Evolutionary conservation across 2,113 vertebrate species (phyloP).

Genomic region (Ophiodon elongatus): DNA sequence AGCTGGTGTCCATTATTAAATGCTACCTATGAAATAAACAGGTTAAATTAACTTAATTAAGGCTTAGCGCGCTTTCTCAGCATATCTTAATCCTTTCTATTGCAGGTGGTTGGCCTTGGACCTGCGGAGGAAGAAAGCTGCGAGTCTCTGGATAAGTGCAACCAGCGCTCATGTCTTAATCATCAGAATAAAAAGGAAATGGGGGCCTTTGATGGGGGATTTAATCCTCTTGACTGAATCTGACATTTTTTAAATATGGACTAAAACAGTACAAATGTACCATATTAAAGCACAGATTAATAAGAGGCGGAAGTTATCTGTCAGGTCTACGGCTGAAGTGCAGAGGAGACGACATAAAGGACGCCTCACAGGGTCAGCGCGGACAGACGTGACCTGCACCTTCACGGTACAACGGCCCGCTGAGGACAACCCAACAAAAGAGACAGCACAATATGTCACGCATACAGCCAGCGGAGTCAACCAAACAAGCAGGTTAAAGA

Average conservation of each 20-base stretch:
- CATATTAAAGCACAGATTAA: slow-evolving; percentile 86
- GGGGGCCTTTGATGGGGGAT: slow-evolving; percentile 47
- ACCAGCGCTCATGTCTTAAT: slow-evolving; percentile 64
- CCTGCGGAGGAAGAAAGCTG: slow-evolving; percentile 32
- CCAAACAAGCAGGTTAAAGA: slow-evolving; percentile 45
- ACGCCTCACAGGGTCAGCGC: background rate
- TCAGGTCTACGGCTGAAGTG: slow-evolving; percentile 41
- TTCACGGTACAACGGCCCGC: slow-evolving; percentile 30
- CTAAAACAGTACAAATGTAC: slow-evolving; percentile 69
- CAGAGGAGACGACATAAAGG: slow-evolving; percentile 44
- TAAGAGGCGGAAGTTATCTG: slow-evolving; percentile 65
- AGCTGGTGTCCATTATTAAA: slow-evolving; percentile 48
- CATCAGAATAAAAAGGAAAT: slow-evolving; percentile 33
- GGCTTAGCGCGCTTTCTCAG: slow-evolving; percentile 38
- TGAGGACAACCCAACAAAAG: slow-evolving; percentile 47
- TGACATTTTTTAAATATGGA: slow-evolving; percentile 65
- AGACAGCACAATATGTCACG: slow-evolving; percentile 76
- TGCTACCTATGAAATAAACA: slow-evolving; percentile 46
- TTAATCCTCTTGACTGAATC: slow-evolving; percentile 64
- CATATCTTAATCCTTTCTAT: slow-evolving; percentile 59
- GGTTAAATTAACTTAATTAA: slow-evolving; percentile 38
- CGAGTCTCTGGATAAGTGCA: slow-evolving; percentile 51
- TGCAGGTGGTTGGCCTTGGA: slow-evolving; percentile 77
- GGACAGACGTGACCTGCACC: slow-evolving; percentile 32
- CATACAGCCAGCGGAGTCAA: slow-evolving; percentile 50